Evolutionary conservation across 2,888 invertebrate genomes (phyloP).

Genomic region (Mylabris sibirica): DNA sequence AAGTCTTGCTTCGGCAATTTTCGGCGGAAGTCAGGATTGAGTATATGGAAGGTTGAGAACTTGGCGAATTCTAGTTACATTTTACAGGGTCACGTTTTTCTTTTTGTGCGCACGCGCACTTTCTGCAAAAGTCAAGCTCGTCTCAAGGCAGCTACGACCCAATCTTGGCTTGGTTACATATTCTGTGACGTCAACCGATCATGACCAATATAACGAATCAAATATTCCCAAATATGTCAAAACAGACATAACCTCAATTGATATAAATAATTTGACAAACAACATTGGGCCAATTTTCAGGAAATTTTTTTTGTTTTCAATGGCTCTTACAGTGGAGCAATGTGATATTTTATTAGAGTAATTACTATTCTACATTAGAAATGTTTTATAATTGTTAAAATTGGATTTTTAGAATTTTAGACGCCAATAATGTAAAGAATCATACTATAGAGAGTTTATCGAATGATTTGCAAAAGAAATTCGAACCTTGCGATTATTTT

Average conservation of each 20-base stretch:
- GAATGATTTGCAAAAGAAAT: conserved; percentile 78
- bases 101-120: too few relatives aligned
- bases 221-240: not conserved
- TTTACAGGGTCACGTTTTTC: too few relatives aligned
- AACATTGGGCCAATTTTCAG: not conserved
- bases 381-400: conserved; percentile 16
- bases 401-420: conserved; percentile 67
- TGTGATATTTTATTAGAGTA: conserved; percentile 63
- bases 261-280: not conserved
- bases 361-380: conserved; percentile 26
- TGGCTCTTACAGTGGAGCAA: conserved; percentile 64
- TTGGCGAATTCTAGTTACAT: too few relatives aligned
- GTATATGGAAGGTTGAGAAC: too few relatives aligned
- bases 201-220: not conserved
- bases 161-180: too few relatives aligned
- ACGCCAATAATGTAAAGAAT: conserved; percentile 75
- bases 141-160: too few relatives aligned
- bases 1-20: too few relatives aligned
- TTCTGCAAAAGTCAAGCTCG: too few relatives aligned
- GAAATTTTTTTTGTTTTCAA: conserved; percentile 38
- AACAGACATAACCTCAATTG: not conserved
- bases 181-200: too few relatives aligned
- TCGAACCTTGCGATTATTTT: conserved; percentile 80
- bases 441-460: conserved; percentile 80
- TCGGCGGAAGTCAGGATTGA: too few relatives aligned